Evolutionary conservation across 2,113 vertebrate species (phyloP).

Genomic region (Phycodurus eques): DNA sequence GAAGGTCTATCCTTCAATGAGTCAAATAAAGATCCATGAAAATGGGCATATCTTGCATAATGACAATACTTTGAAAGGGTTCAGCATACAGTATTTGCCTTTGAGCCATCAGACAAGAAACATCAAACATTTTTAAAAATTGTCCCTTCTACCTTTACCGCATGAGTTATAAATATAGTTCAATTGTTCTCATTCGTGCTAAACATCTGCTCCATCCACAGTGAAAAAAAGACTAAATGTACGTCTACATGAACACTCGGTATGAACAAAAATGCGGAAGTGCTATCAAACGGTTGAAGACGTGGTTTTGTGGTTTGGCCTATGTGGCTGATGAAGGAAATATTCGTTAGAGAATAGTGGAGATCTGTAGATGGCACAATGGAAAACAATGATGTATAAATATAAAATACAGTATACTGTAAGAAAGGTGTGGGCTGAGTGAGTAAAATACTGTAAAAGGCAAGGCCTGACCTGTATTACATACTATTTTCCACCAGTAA

Average conservation of each 20-base stretch:
- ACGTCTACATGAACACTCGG: slow-evolving; percentile 19
- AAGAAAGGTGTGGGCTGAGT: neutral
- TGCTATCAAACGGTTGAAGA: slow-evolving; percentile 88
- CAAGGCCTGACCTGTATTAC: neutral
- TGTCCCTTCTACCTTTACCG: neutral
- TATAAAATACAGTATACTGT: slow-evolving; percentile 1
- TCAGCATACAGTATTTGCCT: neutral
- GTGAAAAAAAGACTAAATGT: slow-evolving; percentile 11
- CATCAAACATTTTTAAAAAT: neutral
- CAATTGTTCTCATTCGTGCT: slow-evolving; percentile 41
- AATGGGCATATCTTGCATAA: slow-evolving; percentile 11
- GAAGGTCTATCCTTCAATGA: slow-evolving; percentile 18
- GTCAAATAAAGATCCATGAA: slow-evolving; percentile 15
- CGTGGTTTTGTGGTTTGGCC: slow-evolving; percentile 85
- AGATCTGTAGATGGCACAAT: slow-evolving; percentile 14
- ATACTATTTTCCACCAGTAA: neutral
- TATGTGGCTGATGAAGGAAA: slow-evolving; percentile 89
- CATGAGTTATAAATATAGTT: neutral
- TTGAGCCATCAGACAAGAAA: neutral
- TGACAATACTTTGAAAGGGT: slow-evolving; percentile 14
- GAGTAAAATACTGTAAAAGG: neutral
- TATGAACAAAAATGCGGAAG: slow-evolving; percentile 80
- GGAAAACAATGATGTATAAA: slow-evolving; percentile 18
- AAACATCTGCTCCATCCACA: slow-evolving; percentile 63
- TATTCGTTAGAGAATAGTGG: slow-evolving; percentile 81